Conservation (phyloP, 2,888 invertebrate genomes). For the Trilocha varians region DNA sequence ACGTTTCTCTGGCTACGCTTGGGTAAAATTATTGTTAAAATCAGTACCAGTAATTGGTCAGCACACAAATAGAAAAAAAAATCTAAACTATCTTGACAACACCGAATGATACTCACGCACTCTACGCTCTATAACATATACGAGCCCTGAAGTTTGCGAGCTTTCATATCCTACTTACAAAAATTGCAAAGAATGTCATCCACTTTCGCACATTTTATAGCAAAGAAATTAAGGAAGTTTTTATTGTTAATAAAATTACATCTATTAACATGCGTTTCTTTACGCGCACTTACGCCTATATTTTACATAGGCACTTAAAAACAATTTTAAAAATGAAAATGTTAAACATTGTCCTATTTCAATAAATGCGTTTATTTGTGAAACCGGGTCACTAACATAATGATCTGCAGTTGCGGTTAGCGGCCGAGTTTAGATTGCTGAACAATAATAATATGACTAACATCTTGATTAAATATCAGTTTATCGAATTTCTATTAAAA, state of each 20-base stretch:
- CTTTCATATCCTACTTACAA: too few species aligned
- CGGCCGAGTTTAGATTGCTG: not conserved
- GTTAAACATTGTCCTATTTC: not conserved
- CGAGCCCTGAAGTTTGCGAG: too few species aligned
- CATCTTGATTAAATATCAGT: not conserved
- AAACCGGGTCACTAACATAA: not conserved
- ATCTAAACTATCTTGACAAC: slow-evolving; percentile 60
- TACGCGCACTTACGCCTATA: too few species aligned
- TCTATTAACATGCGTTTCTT: too few species aligned
- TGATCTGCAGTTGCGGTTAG: not conserved
- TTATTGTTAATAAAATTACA: too few species aligned
- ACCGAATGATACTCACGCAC: slow-evolving; percentile 29
- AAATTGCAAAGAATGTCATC: too few species aligned
- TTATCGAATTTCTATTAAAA: too few species aligned
- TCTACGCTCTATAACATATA: slow-evolving; percentile 42
- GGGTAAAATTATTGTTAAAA: slow-evolving; percentile 30
- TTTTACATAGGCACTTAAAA: not conserved
- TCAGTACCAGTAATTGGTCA: slow-evolving; percentile 33
- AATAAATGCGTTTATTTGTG: not conserved
- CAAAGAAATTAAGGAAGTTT: too few species aligned
- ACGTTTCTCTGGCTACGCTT: slow-evolving; percentile 31
- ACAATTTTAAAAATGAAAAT: not conserved
- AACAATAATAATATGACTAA: not conserved
- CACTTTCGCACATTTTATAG: too few species aligned
- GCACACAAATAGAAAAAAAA: slow-evolving; percentile 46